phyloP scores from a whole-genome alignment of 2,113 vertebrate species.

The Zosterops lateralis region DNA sequence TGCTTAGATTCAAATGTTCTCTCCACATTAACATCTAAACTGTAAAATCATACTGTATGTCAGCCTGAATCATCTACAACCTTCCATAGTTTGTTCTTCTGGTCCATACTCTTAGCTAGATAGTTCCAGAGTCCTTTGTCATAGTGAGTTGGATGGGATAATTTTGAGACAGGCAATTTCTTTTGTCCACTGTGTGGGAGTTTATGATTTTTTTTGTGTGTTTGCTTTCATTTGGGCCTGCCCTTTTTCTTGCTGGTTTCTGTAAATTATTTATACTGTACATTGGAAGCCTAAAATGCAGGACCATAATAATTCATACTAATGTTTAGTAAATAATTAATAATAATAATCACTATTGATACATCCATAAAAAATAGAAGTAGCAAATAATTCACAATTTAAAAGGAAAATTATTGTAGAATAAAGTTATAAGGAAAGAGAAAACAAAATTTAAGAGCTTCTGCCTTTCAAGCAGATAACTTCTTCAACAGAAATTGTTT shows the following conservation, averaged over 20 bases:
- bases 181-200: not conserved
- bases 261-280: not conserved
- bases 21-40: not conserved
- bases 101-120: not conserved
- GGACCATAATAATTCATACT: not conserved
- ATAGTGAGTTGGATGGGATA: not conserved
- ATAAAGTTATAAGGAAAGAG: not conserved
- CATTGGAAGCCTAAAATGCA: rapidly evolving
- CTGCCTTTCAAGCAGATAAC: not conserved
- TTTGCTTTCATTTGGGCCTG: not conserved
- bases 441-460: not conserved
- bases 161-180: not conserved
- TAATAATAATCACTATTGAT: not conserved
- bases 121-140: not conserved
- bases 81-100: not conserved
- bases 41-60: not conserved
- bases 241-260: not conserved
- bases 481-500: not conserved
- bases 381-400: not conserved
- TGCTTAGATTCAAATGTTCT: not conserved
- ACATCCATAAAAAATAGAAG: not conserved
- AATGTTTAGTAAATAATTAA: not conserved
- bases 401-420: not conserved
- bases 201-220: not conserved
- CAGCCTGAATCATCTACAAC: not conserved